A percentile compares a stretch with the other conserved stretches of the same genome.
Evolutionary conservation across 2,113 vertebrate species (phyloP).

Genomic region (Ctenomys sociabilis): DNA sequence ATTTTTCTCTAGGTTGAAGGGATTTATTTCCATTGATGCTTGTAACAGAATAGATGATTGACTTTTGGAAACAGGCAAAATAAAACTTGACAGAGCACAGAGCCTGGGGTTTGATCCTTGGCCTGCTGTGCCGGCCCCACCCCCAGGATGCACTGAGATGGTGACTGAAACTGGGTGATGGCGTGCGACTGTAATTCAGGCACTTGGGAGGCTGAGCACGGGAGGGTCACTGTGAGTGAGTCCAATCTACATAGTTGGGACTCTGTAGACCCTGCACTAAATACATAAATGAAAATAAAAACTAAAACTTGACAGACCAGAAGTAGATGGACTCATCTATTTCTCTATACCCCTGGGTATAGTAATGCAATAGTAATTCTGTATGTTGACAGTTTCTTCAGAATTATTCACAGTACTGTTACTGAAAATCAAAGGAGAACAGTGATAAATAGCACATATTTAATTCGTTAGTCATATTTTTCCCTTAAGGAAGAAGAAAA

Average conservation of each 20-base stretch:
- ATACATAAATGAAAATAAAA: not conserved
- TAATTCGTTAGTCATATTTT: not conserved
- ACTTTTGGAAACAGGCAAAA: not conserved
- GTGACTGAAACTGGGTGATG: too few species aligned
- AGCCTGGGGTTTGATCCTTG: too few species aligned
- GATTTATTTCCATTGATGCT: not conserved
- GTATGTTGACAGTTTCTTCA: not conserved
- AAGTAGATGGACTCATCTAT: not conserved
- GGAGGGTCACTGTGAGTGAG: too few species aligned
- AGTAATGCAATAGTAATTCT: not conserved
- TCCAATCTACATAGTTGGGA: too few species aligned
- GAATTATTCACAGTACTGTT: not conserved
- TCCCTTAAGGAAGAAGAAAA: conserved; percentile 41
- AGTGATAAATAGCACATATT: conserved; percentile 1
- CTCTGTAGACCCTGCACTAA: too few species aligned
- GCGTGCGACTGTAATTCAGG: too few species aligned
- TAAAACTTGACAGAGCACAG: not conserved
- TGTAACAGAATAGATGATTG: conserved; percentile 1
- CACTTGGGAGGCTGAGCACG: too few species aligned
- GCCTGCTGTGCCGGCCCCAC: too few species aligned
- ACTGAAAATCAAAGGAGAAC: conserved; percentile 13
- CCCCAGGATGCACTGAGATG: too few species aligned
- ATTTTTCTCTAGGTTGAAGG: conserved; percentile 29
- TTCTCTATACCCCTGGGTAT: not conserved
- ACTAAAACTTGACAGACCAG: not conserved